A percentile compares a stretch with the other conserved stretches of the same genome.
phyloP scores from a whole-genome alignment of 1,140 invertebrate species.

The Ips nitidus region DNA sequence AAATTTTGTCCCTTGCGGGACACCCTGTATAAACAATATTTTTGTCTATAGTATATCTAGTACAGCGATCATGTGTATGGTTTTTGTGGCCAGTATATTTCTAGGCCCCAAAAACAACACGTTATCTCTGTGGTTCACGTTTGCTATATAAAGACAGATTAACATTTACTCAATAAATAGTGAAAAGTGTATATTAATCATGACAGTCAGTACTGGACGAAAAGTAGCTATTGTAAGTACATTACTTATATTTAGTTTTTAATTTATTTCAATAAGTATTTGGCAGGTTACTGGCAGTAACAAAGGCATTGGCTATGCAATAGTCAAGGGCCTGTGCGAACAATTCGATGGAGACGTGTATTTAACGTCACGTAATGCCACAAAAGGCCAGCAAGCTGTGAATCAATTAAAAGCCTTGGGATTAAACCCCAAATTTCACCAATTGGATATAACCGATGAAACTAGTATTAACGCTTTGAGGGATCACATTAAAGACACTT shows the following conservation, averaged over 20 bases:
- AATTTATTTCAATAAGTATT: background rate
- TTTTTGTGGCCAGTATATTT: no score
- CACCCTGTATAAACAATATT: no score
- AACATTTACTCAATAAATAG: no score
- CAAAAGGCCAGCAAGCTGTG: constrained; percentile 58
- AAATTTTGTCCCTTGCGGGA: no score
- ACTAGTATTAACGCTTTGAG: constrained; percentile 58
- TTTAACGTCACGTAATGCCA: constrained; percentile 60
- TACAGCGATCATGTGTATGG: no score
- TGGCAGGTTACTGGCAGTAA: constrained; percentile 69
- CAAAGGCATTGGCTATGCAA: constrained; percentile 74
- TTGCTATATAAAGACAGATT: no score
- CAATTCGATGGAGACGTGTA: constrained; percentile 62
- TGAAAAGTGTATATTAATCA: no score
- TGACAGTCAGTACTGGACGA: background rate
- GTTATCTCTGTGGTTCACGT: no score
- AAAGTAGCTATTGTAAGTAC: constrained; percentile 3
- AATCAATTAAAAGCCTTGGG: constrained; percentile 57
- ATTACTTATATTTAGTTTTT: background rate
- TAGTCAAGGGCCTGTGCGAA: constrained; percentile 65
- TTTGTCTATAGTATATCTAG: no score
- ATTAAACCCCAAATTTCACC: constrained; percentile 59
- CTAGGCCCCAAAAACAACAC: no score
- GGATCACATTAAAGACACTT: constrained; percentile 61
- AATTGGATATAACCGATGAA: constrained; percentile 62